Percentiles rank a stretch among this genome's conserved stretches.
Evolutionary conservation across 2,113 vertebrate species (phyloP).

Genomic region (Monarcha castaneiventris): DNA sequence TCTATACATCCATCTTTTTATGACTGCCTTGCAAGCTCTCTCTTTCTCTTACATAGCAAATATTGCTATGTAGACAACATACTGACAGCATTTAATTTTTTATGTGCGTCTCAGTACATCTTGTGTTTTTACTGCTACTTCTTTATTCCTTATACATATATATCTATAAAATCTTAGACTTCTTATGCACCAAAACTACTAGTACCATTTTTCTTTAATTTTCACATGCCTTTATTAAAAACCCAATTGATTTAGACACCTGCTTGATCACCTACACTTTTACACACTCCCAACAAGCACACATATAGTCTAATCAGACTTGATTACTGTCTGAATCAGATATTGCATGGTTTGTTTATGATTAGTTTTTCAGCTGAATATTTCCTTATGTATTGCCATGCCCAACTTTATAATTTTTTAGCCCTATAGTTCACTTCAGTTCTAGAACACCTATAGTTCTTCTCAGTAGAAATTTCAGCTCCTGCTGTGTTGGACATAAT

Average conservation of each 20-base stretch:
- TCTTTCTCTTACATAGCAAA: background rate
- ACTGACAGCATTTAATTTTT: background rate
- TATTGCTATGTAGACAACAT: background rate
- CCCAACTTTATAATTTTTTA: background rate
- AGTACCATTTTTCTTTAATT: background rate
- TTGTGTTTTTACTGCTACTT: background rate
- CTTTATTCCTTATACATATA: background rate
- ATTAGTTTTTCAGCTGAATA: background rate
- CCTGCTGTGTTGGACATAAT: conserved; percentile 4
- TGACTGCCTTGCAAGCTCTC: background rate
- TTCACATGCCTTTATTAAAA: background rate
- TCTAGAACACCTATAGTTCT: background rate
- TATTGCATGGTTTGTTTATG: background rate
- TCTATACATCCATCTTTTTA: background rate
- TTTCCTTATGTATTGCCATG: background rate
- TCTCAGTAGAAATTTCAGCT: background rate
- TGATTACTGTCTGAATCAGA: background rate
- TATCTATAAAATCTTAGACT: background rate
- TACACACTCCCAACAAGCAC: background rate
- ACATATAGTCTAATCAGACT: background rate
- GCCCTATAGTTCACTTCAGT: too few species aligned
- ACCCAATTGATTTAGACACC: background rate
- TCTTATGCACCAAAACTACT: background rate
- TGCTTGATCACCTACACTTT: background rate
- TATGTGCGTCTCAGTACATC: background rate